phyloP scores from a whole-genome alignment of 2,888 invertebrate genomes.

The Hirudinaria manillensis region DNA sequence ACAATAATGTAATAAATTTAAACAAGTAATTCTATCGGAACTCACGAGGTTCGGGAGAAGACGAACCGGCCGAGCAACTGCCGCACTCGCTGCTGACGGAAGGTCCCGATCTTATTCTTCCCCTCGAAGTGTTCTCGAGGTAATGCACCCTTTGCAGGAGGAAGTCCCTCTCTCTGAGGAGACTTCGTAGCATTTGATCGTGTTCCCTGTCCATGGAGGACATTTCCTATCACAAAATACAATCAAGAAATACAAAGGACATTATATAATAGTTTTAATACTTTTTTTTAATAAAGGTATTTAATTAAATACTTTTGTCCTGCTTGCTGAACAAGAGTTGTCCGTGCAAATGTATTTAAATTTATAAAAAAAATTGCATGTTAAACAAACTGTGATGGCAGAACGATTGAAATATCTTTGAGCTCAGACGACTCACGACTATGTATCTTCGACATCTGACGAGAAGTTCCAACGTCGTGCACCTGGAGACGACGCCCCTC shows the following conservation, averaged over 20 bases:
- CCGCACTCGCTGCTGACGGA: conserved; percentile 14
- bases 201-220: neutral
- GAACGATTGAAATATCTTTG: too few species aligned
- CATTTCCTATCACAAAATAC: conserved; percentile 10
- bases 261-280: too few species aligned
- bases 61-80: conserved; percentile 5
- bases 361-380: neutral
- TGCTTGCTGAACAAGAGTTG: too few species aligned
- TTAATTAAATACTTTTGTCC: too few species aligned
- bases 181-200: neutral
- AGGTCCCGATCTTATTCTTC: conserved; percentile 9
- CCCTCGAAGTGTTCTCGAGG: neutral
- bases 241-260: neutral
- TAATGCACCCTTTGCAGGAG: neutral
- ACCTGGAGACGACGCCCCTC: neutral
- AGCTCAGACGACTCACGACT: neutral
- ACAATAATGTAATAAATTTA: too few species aligned
- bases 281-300: too few species aligned
- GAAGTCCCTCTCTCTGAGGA: neutral
- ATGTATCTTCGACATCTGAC: neutral
- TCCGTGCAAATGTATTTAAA: too few species aligned
- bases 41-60: conserved; percentile 15
- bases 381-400: neutral
- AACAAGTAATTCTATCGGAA: neutral
- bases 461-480: conserved; percentile 17